A percentile compares a stretch with the other conserved stretches of the same genome.
phyloP scores from a whole-genome alignment of 2,888 invertebrate genomes.

The Drosophila koepferae region DNA sequence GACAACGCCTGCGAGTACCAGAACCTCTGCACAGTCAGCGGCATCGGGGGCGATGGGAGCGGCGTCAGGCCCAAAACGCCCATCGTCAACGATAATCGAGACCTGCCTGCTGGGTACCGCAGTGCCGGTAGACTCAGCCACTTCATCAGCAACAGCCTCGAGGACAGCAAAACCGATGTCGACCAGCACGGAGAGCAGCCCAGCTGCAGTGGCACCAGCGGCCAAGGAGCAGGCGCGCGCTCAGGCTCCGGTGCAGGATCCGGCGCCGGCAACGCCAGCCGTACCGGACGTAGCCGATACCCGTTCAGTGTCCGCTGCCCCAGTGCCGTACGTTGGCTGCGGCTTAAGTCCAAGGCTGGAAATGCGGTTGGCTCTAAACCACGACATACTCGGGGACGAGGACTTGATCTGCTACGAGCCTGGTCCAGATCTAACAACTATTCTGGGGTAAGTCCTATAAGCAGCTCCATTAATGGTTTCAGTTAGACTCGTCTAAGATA shows the following conservation, averaged over 20 bases:
- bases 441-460: constrained; percentile 82
- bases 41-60: constrained; percentile 35
- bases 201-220: constrained; percentile 40
- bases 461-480: background rate
- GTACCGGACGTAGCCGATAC: constrained; percentile 56
- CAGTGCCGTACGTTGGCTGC: constrained; percentile 80
- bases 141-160: constrained; percentile 84
- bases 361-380: constrained; percentile 88
- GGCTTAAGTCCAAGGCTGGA: constrained; percentile 88
- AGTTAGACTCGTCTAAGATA: background rate
- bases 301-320: constrained; percentile 66
- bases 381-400: constrained; percentile 87
- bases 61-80: constrained; percentile 74
- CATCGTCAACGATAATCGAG: constrained; percentile 84
- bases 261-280: background rate
- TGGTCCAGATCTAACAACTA: constrained; percentile 86
- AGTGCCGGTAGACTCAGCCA: constrained; percentile 76
- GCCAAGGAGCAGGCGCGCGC: constrained; percentile 42
- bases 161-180: constrained; percentile 73
- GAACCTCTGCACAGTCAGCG: constrained; percentile 50
- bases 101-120: constrained; percentile 83
- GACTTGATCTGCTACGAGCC: constrained; percentile 85
- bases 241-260: constrained; percentile 3
- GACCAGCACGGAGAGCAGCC: constrained; percentile 48
- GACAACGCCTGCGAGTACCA: constrained; percentile 65